Percentiles rank a stretch among this genome's conserved stretches.
Conservation (phyloP, 2,888 invertebrate species). For the Bombylius discolor region DNA sequence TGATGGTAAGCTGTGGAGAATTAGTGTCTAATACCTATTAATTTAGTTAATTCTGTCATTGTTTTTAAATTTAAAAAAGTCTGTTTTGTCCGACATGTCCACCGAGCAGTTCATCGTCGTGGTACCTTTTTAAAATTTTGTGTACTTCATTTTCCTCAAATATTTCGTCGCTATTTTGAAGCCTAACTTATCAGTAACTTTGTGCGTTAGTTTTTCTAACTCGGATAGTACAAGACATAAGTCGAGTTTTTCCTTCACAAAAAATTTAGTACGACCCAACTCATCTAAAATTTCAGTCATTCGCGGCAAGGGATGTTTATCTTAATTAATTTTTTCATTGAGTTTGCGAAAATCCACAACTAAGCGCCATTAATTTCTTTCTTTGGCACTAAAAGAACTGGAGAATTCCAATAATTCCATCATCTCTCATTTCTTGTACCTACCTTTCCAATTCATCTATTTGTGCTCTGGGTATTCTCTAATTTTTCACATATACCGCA, state of each 20-base stretch:
- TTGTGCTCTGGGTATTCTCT: conserved; percentile 13
- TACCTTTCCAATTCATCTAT: conserved; percentile 14
- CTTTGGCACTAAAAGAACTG: conserved; percentile 17
- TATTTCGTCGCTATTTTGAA: too few species aligned
- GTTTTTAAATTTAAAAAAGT: not conserved
- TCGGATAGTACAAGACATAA: too few species aligned
- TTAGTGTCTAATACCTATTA: not conserved
- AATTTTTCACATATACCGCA: conserved; percentile 17
- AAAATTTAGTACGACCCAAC: conserved; percentile 4
- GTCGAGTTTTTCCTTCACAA: too few species aligned
- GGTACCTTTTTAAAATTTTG: not conserved
- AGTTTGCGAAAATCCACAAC: conserved; percentile 2
- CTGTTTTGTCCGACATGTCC: not conserved
- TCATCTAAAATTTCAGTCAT: conserved; percentile 1
- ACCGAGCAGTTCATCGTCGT: not conserved
- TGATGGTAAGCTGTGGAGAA: not conserved
- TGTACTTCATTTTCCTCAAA: too few species aligned
- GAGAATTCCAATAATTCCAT: conserved; percentile 15
- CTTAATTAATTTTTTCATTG: conserved; percentile 6
- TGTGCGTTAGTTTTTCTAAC: too few species aligned
- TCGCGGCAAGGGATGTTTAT: not conserved
- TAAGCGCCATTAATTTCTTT: conserved; percentile 11
- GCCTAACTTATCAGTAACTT: too few species aligned
- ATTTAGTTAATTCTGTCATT: too few species aligned
- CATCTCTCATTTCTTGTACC: conserved; percentile 11